Conservation (phyloP, 1,140 invertebrate species). For the Chlorops oryzae region DNA sequence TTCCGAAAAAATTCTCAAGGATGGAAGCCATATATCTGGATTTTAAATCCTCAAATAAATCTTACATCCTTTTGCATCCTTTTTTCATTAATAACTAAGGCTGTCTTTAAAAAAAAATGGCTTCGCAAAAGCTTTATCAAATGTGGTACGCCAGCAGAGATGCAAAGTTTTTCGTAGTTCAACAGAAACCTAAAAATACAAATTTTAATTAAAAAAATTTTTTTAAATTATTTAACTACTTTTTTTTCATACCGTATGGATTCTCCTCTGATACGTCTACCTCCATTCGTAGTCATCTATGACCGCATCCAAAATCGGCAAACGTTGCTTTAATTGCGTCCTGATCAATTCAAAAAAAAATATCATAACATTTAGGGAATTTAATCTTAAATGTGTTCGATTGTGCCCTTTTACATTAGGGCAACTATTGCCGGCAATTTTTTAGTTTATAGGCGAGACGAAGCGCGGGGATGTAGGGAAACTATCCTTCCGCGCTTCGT, state of each 20-base stretch:
- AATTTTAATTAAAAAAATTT: neutral
- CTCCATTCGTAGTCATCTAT: neutral
- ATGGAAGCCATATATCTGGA: neutral
- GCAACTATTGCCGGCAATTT: too few relatives aligned
- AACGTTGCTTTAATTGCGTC: neutral
- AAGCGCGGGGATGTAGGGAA: too few relatives aligned
- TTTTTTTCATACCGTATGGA: neutral
- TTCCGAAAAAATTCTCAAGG: neutral
- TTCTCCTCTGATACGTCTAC: neutral
- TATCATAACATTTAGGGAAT: too few relatives aligned
- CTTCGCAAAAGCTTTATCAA: neutral
- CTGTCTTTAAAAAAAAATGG: neutral
- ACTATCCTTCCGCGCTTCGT: too few relatives aligned
- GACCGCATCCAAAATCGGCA: neutral
- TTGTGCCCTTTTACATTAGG: too few relatives aligned
- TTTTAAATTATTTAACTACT: neutral
- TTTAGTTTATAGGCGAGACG: too few relatives aligned
- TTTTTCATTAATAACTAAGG: neutral
- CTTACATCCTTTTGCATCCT: neutral
- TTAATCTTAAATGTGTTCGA: too few relatives aligned
- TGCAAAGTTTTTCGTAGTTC: neutral
- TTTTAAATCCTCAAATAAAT: too few relatives aligned
- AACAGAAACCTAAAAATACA: neutral
- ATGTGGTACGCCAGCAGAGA: neutral
- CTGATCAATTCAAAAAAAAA: neutral